Base-by-base conservation (phyloP, 1,140 invertebrate species). In the Maniola jurtina region DNA sequence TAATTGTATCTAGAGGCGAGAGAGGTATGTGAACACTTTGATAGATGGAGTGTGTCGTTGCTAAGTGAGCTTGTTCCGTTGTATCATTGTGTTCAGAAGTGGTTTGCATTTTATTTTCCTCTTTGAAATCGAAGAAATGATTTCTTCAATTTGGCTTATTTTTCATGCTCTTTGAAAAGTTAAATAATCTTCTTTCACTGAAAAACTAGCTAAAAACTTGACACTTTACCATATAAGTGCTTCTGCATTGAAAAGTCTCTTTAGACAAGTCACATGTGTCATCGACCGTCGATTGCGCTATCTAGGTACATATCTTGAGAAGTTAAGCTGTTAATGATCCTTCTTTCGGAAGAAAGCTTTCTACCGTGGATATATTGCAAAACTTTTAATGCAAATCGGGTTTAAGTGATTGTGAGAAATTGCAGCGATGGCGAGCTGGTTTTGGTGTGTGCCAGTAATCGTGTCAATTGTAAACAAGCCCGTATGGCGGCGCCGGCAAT, bases 381-480 rank as follows among this genome's bases (percentile, higher is more conserved):
- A 16, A 50, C 1, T 16, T 14, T 15, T 16, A 50, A 6, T 16
- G 14, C 16, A 16, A 25, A 40, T 34, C 11, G 42, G 54, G 54
- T 36, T 45, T 50, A 57, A 73, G 36, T 61, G 68, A 79, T 75
- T 79, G 70, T 72, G 62, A 68, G 71, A 73, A 80, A 73, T 79
- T 77, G 58, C 66, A 66, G 66, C 62, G 65, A 72, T 66, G 74
- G 57, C 57, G 67, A 79, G 74, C 71, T 66, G 66, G 68, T 67
- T 78, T 75, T 66, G 64, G 76, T 67, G 66, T 81, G 79, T 84
- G 79, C 80, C 80, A 82, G 84, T 87, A 85, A 84, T 88, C 76
- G 80, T 75, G 78, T 81, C 76, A 80, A 88, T 82, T 88, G 84
- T 88, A 88, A 90, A 90, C 86, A 88, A 79, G 78, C 75, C 77